Percentiles rank a stretch among this genome's conserved stretches.
Evolutionary conservation across 2,888 invertebrate genomes (phyloP).

Genomic region (Caenorhabditis sp.): DNA sequence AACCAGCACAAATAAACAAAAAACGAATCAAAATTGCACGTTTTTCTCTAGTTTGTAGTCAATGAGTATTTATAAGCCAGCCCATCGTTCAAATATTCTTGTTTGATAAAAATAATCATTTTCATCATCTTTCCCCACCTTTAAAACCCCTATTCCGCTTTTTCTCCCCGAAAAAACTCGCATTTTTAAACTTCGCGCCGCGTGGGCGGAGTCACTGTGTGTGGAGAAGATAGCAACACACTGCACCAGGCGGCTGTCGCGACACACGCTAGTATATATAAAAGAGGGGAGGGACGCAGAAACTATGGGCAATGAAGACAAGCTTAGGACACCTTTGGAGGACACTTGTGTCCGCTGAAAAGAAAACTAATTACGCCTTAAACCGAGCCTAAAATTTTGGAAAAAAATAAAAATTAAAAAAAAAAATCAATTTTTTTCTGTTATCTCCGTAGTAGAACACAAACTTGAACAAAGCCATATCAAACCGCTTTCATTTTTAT

Average conservation of each 20-base stretch:
- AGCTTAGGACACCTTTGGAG: slow-evolving; percentile 52
- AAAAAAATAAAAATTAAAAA: neutral
- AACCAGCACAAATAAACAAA: too few relatives aligned
- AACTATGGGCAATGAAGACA: slow-evolving; percentile 38
- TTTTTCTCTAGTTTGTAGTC: neutral
- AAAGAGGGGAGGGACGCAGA: neutral
- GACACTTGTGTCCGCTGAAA: slow-evolving; percentile 38
- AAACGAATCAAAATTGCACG: neutral
- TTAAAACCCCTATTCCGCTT: neutral
- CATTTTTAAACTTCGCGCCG: neutral
- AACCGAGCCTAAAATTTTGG: slow-evolving; percentile 22
- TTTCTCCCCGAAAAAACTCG: neutral
- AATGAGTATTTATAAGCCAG: neutral
- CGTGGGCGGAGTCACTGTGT: slow-evolving; percentile 22
- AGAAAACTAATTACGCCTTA: slow-evolving; percentile 41
- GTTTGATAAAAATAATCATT: neutral
- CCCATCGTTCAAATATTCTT: neutral
- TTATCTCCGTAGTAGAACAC: too few relatives aligned
- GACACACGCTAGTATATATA: neutral
- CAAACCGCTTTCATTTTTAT: too few relatives aligned
- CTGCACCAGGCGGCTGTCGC: slow-evolving; percentile 32
- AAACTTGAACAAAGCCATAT: too few relatives aligned
- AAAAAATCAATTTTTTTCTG: too few relatives aligned
- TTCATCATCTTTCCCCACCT: neutral
- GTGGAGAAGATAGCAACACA: slow-evolving; percentile 10